Percentiles rank a stretch among this genome's conserved stretches.
Evolutionary conservation across 2,888 invertebrate genomes (phyloP).

Genomic region (Ctenicera cuprea): DNA sequence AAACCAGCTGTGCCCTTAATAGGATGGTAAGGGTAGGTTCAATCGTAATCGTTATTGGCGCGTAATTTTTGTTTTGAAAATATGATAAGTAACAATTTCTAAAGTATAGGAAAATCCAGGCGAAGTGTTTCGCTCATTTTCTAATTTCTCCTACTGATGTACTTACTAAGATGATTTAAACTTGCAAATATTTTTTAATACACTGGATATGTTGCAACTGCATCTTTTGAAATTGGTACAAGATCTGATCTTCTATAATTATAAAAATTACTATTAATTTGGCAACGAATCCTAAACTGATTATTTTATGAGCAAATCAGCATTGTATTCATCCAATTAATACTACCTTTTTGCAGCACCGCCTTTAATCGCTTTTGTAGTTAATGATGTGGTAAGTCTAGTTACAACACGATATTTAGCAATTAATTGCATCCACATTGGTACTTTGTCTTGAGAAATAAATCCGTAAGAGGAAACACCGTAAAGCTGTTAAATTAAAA

Average conservation of each 20-base stretch:
- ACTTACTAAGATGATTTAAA: too few species aligned
- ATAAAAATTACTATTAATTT: neutral
- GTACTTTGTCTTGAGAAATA: neutral
- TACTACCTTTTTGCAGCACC: neutral
- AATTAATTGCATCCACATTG: conserved; percentile 7
- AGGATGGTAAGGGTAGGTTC: too few species aligned
- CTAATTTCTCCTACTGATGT: too few species aligned
- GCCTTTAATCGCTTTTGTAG: neutral
- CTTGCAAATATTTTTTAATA: neutral
- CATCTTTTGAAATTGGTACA: neutral
- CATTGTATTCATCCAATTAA: neutral
- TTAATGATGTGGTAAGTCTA: conserved; percentile 9
- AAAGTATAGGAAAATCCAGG: too few species aligned
- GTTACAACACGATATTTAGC: conserved; percentile 2
- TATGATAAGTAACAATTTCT: too few species aligned
- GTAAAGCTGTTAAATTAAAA: neutral
- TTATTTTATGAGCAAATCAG: neutral
- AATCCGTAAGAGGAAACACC: conserved; percentile 4
- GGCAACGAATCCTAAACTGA: neutral
- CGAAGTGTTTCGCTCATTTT: too few species aligned
- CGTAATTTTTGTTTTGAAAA: too few species aligned
- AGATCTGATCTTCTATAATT: neutral
- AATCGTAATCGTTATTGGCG: too few species aligned
- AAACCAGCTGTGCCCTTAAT: too few species aligned
- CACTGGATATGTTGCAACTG: neutral